Evolutionary conservation across 2,113 vertebrate species (phyloP).

Genomic region (Istiophorus platypterus): DNA sequence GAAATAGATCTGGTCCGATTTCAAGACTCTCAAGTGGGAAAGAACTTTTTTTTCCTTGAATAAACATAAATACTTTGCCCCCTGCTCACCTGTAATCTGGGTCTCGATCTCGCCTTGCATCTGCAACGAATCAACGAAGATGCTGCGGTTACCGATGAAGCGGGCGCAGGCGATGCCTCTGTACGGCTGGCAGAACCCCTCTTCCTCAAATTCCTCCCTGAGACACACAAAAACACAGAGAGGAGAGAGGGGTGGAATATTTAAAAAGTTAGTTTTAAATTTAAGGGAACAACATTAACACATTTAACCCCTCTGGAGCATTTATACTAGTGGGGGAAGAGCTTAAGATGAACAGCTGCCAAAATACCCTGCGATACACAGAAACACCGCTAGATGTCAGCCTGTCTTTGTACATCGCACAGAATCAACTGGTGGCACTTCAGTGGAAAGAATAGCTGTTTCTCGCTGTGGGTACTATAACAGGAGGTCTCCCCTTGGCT

Average conservation of each 20-base stretch:
- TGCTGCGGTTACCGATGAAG: constrained; percentile 96
- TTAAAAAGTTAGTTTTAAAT: not conserved
- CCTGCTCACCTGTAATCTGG: constrained; percentile 93
- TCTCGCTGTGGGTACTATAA: constrained; percentile 24
- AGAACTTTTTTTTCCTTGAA: not conserved
- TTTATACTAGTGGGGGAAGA: not conserved
- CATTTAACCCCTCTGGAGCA: too few relatives aligned
- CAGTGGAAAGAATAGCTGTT: not conserved
- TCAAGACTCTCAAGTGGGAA: too few relatives aligned
- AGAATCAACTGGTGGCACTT: not conserved
- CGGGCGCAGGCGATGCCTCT: constrained; percentile 97
- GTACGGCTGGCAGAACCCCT: constrained; percentile 99
- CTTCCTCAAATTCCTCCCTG: constrained; percentile 95
- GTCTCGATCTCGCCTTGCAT: constrained; percentile 99
- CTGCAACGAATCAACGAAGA: constrained; percentile 98
- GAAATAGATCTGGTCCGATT: not conserved
- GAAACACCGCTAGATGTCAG: constrained; percentile 77
- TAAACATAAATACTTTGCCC: too few relatives aligned
- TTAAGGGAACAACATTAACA: not conserved
- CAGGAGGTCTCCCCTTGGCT: constrained; percentile 30
- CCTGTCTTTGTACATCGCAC: constrained; percentile 25
- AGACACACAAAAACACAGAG: constrained; percentile 47
- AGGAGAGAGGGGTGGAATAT: not conserved
- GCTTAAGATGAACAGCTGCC: not conserved
- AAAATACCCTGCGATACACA: not conserved